Conservation (phyloP, 2,888 invertebrate species). For the Pyrochroa serraticornis region DNA sequence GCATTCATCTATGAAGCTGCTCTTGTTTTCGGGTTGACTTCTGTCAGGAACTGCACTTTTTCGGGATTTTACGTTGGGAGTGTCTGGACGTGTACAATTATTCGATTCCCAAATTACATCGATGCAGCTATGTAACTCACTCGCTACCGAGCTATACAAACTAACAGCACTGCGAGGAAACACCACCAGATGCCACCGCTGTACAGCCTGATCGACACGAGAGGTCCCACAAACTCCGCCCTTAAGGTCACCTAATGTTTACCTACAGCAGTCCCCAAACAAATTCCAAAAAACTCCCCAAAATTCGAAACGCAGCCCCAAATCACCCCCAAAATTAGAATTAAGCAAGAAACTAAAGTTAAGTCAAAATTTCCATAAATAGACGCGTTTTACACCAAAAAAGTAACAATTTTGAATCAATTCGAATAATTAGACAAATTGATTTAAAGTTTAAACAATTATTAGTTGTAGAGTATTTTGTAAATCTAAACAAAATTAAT, state of each 20-base stretch:
- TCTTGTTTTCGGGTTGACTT: slow-evolving; percentile 43
- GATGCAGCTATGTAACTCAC: slow-evolving; percentile 45
- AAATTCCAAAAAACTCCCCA: slow-evolving; percentile 4
- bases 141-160: slow-evolving; percentile 34
- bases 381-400: too few relatives aligned
- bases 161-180: slow-evolving; percentile 36
- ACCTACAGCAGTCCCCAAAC: slow-evolving; percentile 10
- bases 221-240: slow-evolving; percentile 23
- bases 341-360: too few relatives aligned
- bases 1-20: slow-evolving; percentile 42
- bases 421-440: too few relatives aligned
- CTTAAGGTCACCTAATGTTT: slow-evolving; percentile 24
- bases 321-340: not conserved
- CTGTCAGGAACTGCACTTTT: slow-evolving; percentile 44
- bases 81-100: slow-evolving; percentile 49
- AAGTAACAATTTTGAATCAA: too few relatives aligned
- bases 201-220: slow-evolving; percentile 25
- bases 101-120: slow-evolving; percentile 46
- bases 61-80: slow-evolving; percentile 47
- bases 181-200: slow-evolving; percentile 41
- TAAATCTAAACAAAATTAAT: too few relatives aligned
- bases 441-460: too few relatives aligned
- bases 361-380: too few relatives aligned
- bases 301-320: not conserved
- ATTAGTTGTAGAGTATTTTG: too few relatives aligned